Evolutionary conservation across 2,113 vertebrate species (phyloP), one percentile per base, ranked within the genome.

Genomic region (Cairina moschata): DNA sequence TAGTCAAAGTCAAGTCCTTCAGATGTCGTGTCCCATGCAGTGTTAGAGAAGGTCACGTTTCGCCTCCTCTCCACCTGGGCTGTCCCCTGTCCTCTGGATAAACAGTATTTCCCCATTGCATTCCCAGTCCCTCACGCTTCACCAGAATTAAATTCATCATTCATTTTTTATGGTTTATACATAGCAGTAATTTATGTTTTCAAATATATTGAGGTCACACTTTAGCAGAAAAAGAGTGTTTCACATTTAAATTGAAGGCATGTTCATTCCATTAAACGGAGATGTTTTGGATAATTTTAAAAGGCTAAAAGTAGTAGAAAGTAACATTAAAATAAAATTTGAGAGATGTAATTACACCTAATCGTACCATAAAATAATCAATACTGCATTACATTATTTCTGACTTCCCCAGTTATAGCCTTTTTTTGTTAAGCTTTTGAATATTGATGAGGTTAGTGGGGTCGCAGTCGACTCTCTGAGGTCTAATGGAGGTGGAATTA

Each of bases 311-410:
- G 97, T 98, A 98, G 98, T 98, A 97, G 97, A 98, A 98, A 98
- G 98, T 98, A 98, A 97, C 97, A 98, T 98, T 98, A 98, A 98
- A 98, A 98, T 98, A 98, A 98, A 98, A 98, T 98, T 98, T 98
- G 97, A 98, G 98, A 98, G 97, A 98, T 98, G 98, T 98, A 98
- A 98, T 98, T 98, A 98, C 98, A 97, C 97, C 97, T 98, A 98
- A 98, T 98, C 97, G 93, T 98, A 97, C 98, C 97, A 98, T 98
- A 98, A 98, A 98, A 98, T 98, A 98, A 98, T 98, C 98, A 98
- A 98, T 98, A 98, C 97, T 91, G 97, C 97, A 98, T 98, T 98
- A 98, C 97, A 98, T 98, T 98, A 98, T 98, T 98, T 98, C 98
- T 98, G 98, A 98, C 97, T 98, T 98, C 96, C 95, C 96, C 90